These are phyloP conservation scores for Xiphophorus hellerii DNA, from an alignment of 2,113 vertebrate species.

Conservation along the genomic window DNA sequence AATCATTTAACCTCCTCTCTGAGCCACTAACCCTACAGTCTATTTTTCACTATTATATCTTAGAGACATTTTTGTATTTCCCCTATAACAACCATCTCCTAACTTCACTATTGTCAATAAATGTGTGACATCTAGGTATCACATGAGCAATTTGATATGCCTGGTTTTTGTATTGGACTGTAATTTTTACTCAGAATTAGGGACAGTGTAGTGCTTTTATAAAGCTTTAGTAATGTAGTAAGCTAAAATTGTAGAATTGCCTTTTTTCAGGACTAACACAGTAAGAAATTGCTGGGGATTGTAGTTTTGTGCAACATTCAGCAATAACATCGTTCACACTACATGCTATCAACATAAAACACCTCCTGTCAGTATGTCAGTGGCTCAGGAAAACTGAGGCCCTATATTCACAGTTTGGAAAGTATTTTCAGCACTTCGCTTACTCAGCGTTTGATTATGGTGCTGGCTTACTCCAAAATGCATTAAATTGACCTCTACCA, in stretches of 20 bases:
- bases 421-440: too few species aligned
- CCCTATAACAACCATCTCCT: not conserved
- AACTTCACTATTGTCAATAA: not conserved
- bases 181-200: not conserved
- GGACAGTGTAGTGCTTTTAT: not conserved
- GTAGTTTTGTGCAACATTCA: not conserved
- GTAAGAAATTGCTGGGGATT: not conserved
- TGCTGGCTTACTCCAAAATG: too few species aligned
- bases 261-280: not conserved
- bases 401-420: too few species aligned
- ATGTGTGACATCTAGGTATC: not conserved
- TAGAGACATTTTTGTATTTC: not conserved
- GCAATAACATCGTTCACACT: not conserved
- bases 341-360: too few species aligned
- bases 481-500: not conserved
- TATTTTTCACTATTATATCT: not conserved
- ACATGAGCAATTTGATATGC: not conserved
- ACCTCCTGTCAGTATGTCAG: too few species aligned
- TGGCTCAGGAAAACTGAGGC: too few species aligned
- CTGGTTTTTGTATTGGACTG: not conserved
- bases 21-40: not conserved
- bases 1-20: not conserved
- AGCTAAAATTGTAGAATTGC: not conserved
- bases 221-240: not conserved
- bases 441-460: too few species aligned